Base-by-base conservation (phyloP, 2,888 invertebrate genomes). In the Drosophila affinis region DNA sequence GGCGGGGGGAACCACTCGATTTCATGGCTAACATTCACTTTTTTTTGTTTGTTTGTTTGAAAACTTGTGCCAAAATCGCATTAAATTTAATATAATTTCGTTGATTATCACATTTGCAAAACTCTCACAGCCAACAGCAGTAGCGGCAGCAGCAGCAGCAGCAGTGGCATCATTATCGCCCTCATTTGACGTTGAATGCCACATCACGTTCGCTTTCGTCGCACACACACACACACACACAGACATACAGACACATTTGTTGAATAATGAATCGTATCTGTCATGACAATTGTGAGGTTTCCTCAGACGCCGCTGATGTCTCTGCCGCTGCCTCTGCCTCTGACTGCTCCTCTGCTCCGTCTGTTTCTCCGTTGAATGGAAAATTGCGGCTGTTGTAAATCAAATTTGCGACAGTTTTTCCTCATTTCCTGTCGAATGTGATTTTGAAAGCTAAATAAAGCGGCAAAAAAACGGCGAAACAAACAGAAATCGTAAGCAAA, bases 241-340 rank as follows among this genome's bases (percentile, higher is more conserved):
- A 39, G 21, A 39, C 48, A 61, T 45, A 39, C 65, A 45, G 49
- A 64, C 0, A 21, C 65, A 53, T 53, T 53, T 65, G 67, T 65
- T 67, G 57, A 65, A 67, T 57, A 67, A 56, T 58, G 58, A 54
- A 61, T 77, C 67, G 58, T 68, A 76, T 76, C 75, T 76, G 85
- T 81, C 87, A 82, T 85, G 81, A 82, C 75, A 85, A 80, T 86
- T 83, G 84, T 53, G 64, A 68, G 45, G 48, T 56, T 47, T 27
- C 27, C 46, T 24, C 61, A 47, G 51, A 39, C 61, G 7, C 39
- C 61, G 7, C 39, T n/a, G 14, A 9, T 10, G 32, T 14, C n/a
- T 70, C 51, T 49, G 62, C 59, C 27, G 7, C 60, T 60, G 46
- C 54, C 6, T 6, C 14, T 39, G 39, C 39, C 14, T 6, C 12